Conservation (phyloP, 2,113 vertebrate genomes). For the Gnathochromis pfefferi region DNA sequence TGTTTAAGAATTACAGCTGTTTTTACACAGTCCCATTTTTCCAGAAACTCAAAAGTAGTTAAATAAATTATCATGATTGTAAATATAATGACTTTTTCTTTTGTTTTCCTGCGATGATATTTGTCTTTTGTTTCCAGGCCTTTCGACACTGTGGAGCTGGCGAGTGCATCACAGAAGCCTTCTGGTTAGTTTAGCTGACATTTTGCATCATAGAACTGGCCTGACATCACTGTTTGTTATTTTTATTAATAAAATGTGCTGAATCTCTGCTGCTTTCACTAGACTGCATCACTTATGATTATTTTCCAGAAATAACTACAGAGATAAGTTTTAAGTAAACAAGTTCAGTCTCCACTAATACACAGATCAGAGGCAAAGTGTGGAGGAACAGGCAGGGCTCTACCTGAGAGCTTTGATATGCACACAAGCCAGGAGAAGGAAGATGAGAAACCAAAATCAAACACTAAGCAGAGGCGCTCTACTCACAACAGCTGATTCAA, state of each 20-base stretch:
- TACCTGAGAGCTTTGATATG: not conserved
- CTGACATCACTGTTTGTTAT: not conserved
- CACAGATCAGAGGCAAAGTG: not conserved
- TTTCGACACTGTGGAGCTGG: not conserved
- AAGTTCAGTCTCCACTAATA: not conserved
- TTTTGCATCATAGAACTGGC: not conserved
- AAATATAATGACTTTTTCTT: not conserved
- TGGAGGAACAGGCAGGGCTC: not conserved
- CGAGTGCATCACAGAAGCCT: not conserved
- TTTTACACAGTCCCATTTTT: not conserved
- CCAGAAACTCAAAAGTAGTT: not conserved
- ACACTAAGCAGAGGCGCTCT: not conserved
- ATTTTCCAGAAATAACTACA: not conserved
- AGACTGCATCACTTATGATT: not conserved
- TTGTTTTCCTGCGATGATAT: rapidly evolving
- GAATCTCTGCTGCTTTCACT: not conserved
- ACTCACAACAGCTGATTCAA: not conserved
- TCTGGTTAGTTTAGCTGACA: not conserved
- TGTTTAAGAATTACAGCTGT: not conserved
- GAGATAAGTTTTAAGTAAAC: not conserved
- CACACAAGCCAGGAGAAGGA: not conserved
- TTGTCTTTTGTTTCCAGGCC: not conserved
- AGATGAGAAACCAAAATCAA: conserved; percentile 13
- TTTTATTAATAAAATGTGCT: not conserved
- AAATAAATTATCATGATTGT: not conserved